Percentiles rank a stretch among this genome's conserved stretches.
Conservation (phyloP, 2,797 vertebrate genomes). For the Eleutherodactylus coqui region DNA sequence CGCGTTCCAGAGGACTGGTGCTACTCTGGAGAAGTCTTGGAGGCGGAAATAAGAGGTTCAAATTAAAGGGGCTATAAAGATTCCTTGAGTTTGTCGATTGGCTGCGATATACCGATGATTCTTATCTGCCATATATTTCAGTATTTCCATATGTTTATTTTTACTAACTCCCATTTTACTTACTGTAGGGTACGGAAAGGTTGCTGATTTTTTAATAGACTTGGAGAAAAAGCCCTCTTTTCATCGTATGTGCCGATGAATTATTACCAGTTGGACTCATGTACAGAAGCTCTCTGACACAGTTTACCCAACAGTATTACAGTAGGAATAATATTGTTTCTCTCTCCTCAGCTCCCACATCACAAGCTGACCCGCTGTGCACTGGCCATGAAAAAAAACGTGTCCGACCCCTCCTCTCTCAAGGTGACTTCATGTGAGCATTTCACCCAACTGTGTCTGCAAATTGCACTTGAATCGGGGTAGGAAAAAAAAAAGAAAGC, state of each 20-base stretch:
- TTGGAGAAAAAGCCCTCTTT: slow-evolving; percentile 54
- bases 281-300: slow-evolving; percentile 59
- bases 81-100: not conserved
- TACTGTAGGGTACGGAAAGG: slow-evolving; percentile 53
- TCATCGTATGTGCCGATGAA: slow-evolving; percentile 51
- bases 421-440: slow-evolving; percentile 36
- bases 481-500: not conserved
- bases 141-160: slow-evolving; percentile 55
- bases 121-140: slow-evolving; percentile 31
- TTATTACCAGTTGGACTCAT: slow-evolving; percentile 61
- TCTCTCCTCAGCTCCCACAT: slow-evolving; percentile 58
- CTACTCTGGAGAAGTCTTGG: too few species aligned
- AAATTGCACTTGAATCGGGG: slow-evolving; percentile 17
- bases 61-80: not conserved
- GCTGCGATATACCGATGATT: slow-evolving; percentile 21
- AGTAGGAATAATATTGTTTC: slow-evolving; percentile 62
- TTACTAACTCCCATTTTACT: slow-evolving; percentile 51
- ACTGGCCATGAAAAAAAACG: slow-evolving; percentile 52
- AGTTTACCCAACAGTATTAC: slow-evolving; percentile 61
- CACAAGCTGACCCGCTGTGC: slow-evolving; percentile 58
- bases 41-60: too few species aligned
- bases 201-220: slow-evolving; percentile 60
- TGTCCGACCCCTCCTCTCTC: slow-evolving; percentile 30
- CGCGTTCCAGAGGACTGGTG: too few species aligned
- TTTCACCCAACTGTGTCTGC: slow-evolving; percentile 30